Base-by-base conservation (phyloP, 2,888 invertebrate species). In the Diadegma fenestrale region DNA sequence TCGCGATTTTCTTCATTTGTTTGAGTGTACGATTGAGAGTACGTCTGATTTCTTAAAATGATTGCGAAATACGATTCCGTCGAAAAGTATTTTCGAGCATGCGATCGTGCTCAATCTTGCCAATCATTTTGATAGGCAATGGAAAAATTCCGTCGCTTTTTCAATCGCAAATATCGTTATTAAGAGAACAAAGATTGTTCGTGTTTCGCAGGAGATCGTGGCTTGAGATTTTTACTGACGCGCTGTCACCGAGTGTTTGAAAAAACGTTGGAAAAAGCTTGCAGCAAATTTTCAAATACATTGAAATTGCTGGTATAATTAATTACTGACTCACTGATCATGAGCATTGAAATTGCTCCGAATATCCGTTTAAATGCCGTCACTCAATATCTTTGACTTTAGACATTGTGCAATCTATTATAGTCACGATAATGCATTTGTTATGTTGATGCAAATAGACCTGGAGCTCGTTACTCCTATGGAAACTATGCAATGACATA, bases 361-460 rank as follows among this genome's bases (percentile, higher is more conserved):
- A 58, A 37, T 58, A 64, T n/a, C 63, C 41, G 51, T 73, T 45
- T 22, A 66, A 45, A n/a, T 51, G 30, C 6, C 45, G 33, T 68
- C 17, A 48, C 30, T 63, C 37, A 26, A 37, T 58, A 51, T n/a
- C 51, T 41, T 43, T 22, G 30, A 22, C 41, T 22, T 17, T 19
- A 54, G 8, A 37, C 48, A 76, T 75, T 85, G 78, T 75, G 73
- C 69, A 78, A 79, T 26, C 12, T 54, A 48, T 66, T 45, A 66
- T 26, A 54, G 63, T 75, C 26, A 69, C 73, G 69, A 51, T 75
- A 81, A 75, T 71, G 73, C 63, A 75, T 69, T 79, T 81, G 68
- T 81, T 73, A 73, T 63, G 48, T 61, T 68, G 77, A 84, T 84
- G 58, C 72, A 75, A 69, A 78, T 73, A 69, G 37, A 41, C 37